Evolutionary conservation across 2,797 vertebrate species (phyloP), one percentile per base, ranked within the genome.

Genomic region (Sebastes diaconus): DNA sequence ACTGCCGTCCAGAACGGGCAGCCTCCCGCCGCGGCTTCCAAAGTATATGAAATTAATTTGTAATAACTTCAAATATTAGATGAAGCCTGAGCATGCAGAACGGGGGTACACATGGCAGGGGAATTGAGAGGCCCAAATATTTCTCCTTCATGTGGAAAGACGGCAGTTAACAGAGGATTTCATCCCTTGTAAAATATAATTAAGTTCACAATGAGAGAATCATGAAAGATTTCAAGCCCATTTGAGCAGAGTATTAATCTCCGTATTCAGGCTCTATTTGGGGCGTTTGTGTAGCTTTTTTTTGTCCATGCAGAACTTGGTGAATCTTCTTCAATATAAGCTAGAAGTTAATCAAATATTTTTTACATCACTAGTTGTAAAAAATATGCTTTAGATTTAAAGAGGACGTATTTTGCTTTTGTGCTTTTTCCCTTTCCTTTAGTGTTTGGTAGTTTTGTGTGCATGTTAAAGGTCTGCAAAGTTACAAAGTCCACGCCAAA

Each of bases 11-110:
- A 58, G 68, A 85, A 67, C 66, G 57, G 68, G 77, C 61, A 76
- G 68, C 68, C 58, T 60, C 79, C 68, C 52, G 57, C 80, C 64
- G 20, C 79, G 22, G 71, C 81, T 69, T 69, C 77, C 39, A 69
- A 80, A 89, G 82, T 81, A 67, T 76, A 69, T 76, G 34, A 89
- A 95, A 94, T 93, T 84, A 91, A 94, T 93, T 92, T 92, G 82
- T 88, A 90, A 90, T 90, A 90, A 93, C 84, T 85, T 92, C 83
- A 92, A 91, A 91, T 85, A 92, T 90, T 90, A 88, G 83, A 93
- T 86, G 84, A 84, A 86, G 80, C 67, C 60, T 7, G 27, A 55
- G 22, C 77, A 73, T 34, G 84, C 80, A 60, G 77, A 81, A 80
- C 36, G 7, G 46, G 50, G 16, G 71, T 73, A 77, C 83, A 85